phyloP scores from a whole-genome alignment of 1,140 invertebrate genomes.

The Platorchestia sp. region DNA sequence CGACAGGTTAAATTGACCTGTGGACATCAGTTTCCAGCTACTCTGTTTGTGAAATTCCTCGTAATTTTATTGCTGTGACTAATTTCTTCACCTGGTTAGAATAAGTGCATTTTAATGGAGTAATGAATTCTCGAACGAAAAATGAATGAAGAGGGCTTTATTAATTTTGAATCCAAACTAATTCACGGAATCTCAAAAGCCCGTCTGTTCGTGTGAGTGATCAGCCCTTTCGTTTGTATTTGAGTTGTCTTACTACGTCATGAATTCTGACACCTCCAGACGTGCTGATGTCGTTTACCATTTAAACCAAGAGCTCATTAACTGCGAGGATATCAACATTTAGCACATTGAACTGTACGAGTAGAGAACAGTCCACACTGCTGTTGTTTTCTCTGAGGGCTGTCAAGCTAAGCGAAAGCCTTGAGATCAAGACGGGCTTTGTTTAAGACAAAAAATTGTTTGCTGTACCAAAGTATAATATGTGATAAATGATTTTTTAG shows the following conservation, averaged over 20 bases:
- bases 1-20: too few relatives aligned
- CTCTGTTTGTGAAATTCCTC: too few relatives aligned
- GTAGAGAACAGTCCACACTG: background rate
- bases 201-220: background rate
- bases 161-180: too few relatives aligned
- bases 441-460: background rate
- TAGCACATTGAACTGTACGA: background rate
- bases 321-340: background rate
- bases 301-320: background rate
- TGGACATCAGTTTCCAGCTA: too few relatives aligned
- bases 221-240: too few relatives aligned
- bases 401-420: background rate
- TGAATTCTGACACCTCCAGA: background rate
- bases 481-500: background rate
- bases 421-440: background rate
- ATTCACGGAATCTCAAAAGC: too few relatives aligned
- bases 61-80: too few relatives aligned
- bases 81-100: too few relatives aligned
- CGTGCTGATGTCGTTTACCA: background rate
- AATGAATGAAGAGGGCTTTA: too few relatives aligned
- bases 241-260: background rate
- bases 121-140: too few relatives aligned
- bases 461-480: background rate
- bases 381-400: background rate
- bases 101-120: too few relatives aligned